Evolutionary conservation across 2,113 vertebrate species (phyloP).

Genomic region (Phasianus colchicus): DNA sequence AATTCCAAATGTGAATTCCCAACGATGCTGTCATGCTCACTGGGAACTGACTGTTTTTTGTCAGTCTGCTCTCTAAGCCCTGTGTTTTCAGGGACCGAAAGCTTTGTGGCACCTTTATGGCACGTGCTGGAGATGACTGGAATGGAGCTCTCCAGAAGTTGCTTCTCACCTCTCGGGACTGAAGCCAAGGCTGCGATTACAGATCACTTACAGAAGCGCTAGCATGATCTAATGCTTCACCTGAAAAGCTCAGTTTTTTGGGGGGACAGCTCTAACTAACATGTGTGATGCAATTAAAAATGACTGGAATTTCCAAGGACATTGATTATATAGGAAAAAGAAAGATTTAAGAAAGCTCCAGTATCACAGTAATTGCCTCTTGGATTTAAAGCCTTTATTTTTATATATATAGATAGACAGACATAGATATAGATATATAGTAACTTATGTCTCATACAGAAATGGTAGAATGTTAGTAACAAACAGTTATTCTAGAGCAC

Average conservation of each 20-base stretch:
- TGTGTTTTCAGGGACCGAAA: not conserved
- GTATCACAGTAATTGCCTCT: constrained; percentile 39
- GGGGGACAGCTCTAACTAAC: not conserved
- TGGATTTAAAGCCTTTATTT: constrained; percentile 19
- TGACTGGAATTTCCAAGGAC: constrained; percentile 43
- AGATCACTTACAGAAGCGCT: not conserved
- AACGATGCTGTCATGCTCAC: not conserved
- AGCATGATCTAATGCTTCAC: not conserved
- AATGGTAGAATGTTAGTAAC: constrained; percentile 6
- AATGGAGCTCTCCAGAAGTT: not conserved
- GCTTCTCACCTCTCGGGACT: not conserved
- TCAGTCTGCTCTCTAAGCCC: not conserved
- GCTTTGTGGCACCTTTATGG: not conserved
- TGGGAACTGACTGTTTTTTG: not conserved
- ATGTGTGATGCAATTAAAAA: constrained; percentile 70
- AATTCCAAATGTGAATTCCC: not conserved
- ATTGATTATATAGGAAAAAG: constrained; percentile 23
- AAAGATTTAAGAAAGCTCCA: not conserved
- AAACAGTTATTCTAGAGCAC: not conserved
- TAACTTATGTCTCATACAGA: not conserved
- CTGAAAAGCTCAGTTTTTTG: not conserved
- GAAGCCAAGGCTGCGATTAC: not conserved
- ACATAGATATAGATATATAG: too few relatives aligned
- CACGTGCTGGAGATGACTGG: not conserved
- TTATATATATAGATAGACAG: too few relatives aligned